Conservation (phyloP, 2,113 vertebrate genomes). For the Nyctibius bracteatus region DNA sequence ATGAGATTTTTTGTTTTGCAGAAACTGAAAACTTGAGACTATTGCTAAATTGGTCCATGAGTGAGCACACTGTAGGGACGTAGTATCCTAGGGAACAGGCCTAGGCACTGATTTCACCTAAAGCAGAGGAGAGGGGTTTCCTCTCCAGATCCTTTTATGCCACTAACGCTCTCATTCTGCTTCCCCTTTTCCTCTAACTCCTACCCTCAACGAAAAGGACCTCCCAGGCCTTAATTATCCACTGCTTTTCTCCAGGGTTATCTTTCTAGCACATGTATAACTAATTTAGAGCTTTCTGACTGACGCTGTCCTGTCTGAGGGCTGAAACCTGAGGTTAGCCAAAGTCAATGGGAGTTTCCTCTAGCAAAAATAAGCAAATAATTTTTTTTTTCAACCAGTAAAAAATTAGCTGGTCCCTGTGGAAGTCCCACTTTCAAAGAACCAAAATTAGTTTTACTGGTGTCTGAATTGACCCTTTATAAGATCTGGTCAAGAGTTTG, state of each 20-base stretch:
- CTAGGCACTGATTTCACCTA: neutral
- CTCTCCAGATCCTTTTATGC: neutral
- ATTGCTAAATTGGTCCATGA: neutral
- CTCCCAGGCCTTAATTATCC: neutral
- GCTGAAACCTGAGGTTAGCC: neutral
- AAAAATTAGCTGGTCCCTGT: neutral
- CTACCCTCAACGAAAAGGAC: fast-evolving
- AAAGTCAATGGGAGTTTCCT: neutral
- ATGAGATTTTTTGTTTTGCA: neutral
- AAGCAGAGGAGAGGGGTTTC: neutral
- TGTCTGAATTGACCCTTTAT: neutral
- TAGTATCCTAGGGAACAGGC: neutral
- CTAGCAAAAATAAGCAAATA: neutral
- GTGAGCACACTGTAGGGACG: neutral
- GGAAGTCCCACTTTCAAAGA: neutral
- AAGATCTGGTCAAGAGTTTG: neutral
- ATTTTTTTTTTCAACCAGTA: neutral
- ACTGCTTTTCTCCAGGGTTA: neutral
- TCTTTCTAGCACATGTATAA: neutral
- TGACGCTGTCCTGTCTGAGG: neutral
- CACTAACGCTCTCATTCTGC: neutral
- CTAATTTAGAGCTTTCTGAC: neutral
- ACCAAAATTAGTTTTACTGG: neutral
- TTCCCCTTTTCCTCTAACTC: neutral
- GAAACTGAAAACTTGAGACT: neutral